These are phyloP conservation scores for Lymantria dispar DNA, from an alignment of 2,888 invertebrate species.

Conservation along the genomic window DNA sequence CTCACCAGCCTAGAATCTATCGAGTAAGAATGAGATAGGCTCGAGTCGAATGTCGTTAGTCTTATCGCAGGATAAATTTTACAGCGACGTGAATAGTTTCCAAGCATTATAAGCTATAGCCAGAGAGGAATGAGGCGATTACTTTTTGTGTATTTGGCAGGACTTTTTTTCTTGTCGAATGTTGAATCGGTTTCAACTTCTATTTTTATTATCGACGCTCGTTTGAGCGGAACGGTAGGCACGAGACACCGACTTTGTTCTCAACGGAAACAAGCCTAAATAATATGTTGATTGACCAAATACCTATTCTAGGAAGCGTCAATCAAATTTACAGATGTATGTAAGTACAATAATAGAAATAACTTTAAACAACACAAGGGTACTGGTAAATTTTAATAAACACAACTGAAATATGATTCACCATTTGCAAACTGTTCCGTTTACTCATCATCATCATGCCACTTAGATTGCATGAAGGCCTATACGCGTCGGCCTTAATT, in stretches of 20 bases:
- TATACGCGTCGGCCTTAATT: slow-evolving; percentile 49
- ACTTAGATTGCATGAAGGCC: slow-evolving; percentile 34
- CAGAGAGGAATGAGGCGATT: slow-evolving; percentile 69
- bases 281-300: slow-evolving; percentile 42
- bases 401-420: slow-evolving; percentile 14
- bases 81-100: slow-evolving; percentile 74
- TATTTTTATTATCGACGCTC: slow-evolving; percentile 62
- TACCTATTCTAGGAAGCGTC: slow-evolving; percentile 53
- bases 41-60: slow-evolving; percentile 51
- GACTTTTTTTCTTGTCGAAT: slow-evolving; percentile 64
- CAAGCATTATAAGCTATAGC: slow-evolving; percentile 51
- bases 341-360: slow-evolving; percentile 5
- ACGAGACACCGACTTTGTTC: slow-evolving; percentile 45
- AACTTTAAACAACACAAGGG: slow-evolving; percentile 41
- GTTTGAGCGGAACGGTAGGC: slow-evolving; percentile 45
- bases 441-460: slow-evolving; percentile 24
- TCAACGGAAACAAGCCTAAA: slow-evolving; percentile 40
- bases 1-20: slow-evolving; percentile 53
- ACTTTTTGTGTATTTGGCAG: slow-evolving; percentile 73
- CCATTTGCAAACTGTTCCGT: slow-evolving; percentile 8
- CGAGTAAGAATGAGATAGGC: slow-evolving; percentile 56
- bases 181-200: slow-evolving; percentile 55
- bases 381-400: slow-evolving; percentile 3
- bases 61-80: slow-evolving; percentile 78
- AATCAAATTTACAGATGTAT: slow-evolving; percentile 42